Evolutionary conservation across 2,113 vertebrate genomes (phyloP), one percentile per base, ranked within the genome.

Genomic region (Electrona antarctica): DNA sequence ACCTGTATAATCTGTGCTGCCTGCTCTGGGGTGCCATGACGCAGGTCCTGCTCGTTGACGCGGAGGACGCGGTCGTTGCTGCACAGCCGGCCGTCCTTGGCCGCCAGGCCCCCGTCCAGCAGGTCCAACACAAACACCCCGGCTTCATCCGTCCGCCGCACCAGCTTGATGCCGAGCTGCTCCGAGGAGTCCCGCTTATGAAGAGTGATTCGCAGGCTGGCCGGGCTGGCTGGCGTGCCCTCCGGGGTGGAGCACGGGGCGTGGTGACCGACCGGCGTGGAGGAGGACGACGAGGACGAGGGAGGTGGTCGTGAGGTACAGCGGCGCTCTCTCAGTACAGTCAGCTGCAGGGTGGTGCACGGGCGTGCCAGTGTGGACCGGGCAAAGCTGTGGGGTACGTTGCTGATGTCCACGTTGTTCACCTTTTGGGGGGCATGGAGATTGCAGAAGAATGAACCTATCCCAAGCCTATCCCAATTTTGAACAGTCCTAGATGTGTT

Each of bases 1-100:
- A 99, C 98, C 97, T 99, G 98, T 84, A 99, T 99, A 78, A 99
- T 95, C 89, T 98, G 97, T 41, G 97, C 98, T 0, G 97, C 98
- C 2, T 97, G 95, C 87, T 99, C 98, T 0, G 98, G 97, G 0
- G 97, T 99, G 63, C 97, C 97, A 0, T 97, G 95, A 76, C 97
- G 95, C 72, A 99, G 78, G 87, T 99, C 96, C 2, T 98, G 97
- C 0, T 98, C 97, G 0, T 99, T 99, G 69, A 99, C 97, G 0
- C 97, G 95, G 13, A 99, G 89, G 3, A 99, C 95, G 0, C 96
- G 92, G 91, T 99, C 98, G 0, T 97, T 99, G 70, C 97, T 95
- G 84, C 94, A 94, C 71, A 99, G 95, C 51, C 97, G 81, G 56
- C 98, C 97, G 0, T 99, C 98, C 79, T 97, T 96, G 0, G 97